Conservation (phyloP, 2,113 vertebrate genomes). For the Callithrix jacchus region DNA sequence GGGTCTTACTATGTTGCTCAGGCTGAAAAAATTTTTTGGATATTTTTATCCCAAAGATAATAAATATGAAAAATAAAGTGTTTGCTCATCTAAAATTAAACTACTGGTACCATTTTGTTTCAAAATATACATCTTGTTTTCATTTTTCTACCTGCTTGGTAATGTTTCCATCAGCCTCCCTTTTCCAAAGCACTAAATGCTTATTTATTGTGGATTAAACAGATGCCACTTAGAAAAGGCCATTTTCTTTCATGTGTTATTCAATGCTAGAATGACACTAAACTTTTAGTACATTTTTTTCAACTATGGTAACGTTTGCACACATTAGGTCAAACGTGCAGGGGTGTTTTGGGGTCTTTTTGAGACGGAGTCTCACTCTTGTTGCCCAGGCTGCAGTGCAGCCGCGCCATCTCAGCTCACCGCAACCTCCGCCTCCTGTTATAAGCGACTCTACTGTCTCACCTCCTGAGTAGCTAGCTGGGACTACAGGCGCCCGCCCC, state of each 20-base stretch:
- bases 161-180: neutral
- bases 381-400: too few relatives aligned
- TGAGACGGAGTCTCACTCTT: too few relatives aligned
- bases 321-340: neutral
- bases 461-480: too few relatives aligned
- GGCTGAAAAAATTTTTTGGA: neutral
- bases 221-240: neutral
- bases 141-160: neutral
- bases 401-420: too few relatives aligned
- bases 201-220: too few relatives aligned
- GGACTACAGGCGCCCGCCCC: too few relatives aligned
- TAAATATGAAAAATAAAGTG: neutral
- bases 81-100: neutral
- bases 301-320: neutral
- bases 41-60: neutral
- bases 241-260: neutral
- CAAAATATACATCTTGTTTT: neutral
- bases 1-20: too few relatives aligned
- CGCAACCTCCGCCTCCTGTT: too few relatives aligned
- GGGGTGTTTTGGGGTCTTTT: too few relatives aligned
- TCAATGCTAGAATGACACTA: neutral
- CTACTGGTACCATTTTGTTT: neutral
- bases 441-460: too few relatives aligned
- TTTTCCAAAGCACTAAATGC: neutral
- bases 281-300: neutral